These are phyloP conservation scores for Octopus bimaculoides DNA, from an alignment of 1,140 invertebrate species.

Conservation along the genomic window DNA sequence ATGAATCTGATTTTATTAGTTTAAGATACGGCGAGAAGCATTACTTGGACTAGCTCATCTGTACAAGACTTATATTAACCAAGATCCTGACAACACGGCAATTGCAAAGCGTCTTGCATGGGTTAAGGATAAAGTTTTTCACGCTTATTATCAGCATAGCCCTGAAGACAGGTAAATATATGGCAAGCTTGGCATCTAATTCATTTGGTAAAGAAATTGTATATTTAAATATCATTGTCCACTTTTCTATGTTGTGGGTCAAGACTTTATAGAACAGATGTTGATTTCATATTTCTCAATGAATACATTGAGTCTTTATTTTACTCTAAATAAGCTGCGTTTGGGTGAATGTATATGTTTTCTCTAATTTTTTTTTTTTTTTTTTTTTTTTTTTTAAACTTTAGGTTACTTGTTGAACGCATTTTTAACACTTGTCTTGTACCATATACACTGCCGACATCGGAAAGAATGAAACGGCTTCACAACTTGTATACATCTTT, in stretches of 20 bases:
- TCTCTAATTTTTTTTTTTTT: background rate
- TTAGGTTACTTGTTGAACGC: slow-evolving; percentile 85
- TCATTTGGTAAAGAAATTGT: too few species aligned
- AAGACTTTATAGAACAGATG: too few species aligned
- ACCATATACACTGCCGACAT: slow-evolving; percentile 82
- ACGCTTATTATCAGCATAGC: slow-evolving; percentile 82
- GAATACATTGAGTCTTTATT: too few species aligned
- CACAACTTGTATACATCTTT: slow-evolving; percentile 89
- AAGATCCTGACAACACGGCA: slow-evolving; percentile 79
- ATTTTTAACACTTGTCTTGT: slow-evolving; percentile 94
- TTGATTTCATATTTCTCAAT: too few species aligned
- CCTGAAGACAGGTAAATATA: slow-evolving; percentile 66
- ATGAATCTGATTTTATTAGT: slow-evolving; percentile 58
- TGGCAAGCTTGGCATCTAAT: too few species aligned
- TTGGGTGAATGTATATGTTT: too few species aligned
- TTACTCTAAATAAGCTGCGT: too few species aligned
- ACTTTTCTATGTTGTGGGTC: too few species aligned
- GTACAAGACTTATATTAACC: slow-evolving; percentile 85
- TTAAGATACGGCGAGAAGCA: slow-evolving; percentile 94
- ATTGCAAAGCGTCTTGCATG: slow-evolving; percentile 87
- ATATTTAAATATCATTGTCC: too few species aligned
- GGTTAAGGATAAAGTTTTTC: slow-evolving; percentile 97
- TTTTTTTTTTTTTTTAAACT: slow-evolving; percentile 58
- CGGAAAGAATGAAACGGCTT: slow-evolving; percentile 90
- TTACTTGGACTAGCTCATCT: slow-evolving; percentile 90